A percentile compares a stretch with the other conserved stretches of the same genome.
phyloP scores from a whole-genome alignment of 2,797 vertebrate genomes.

The Hylomyscus alleni region DNA sequence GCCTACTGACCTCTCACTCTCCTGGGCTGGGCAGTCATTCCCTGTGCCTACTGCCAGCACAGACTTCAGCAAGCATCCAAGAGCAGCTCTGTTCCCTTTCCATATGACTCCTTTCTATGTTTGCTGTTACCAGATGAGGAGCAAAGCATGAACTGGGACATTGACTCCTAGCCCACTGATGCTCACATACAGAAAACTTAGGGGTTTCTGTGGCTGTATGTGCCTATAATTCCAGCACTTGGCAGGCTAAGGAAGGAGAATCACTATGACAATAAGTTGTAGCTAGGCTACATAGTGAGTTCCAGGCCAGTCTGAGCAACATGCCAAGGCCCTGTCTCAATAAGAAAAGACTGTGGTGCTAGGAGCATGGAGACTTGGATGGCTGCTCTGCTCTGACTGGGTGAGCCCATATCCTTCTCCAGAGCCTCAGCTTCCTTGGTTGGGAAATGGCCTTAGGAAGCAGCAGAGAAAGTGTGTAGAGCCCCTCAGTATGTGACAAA shows the following conservation, averaged over 20 bases:
- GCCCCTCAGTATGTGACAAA: neutral
- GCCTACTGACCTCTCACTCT: neutral
- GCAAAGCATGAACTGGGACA: neutral
- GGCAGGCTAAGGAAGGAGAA: neutral
- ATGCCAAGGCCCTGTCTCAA: neutral
- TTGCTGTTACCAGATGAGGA: slow-evolving; percentile 13
- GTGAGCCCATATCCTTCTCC: neutral
- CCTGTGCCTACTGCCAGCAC: neutral
- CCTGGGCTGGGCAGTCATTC: neutral
- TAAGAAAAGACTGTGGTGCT: slow-evolving; percentile 16
- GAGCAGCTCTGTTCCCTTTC: slow-evolving; percentile 5
- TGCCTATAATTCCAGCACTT: neutral
- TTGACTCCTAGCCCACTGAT: neutral
- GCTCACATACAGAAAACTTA: neutral
- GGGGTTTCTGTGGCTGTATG: neutral
- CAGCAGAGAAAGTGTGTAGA: neutral
- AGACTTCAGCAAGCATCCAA: neutral
- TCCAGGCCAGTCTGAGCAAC: neutral
- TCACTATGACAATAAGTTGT: neutral
- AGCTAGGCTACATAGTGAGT: neutral
- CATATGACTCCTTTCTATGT: neutral
- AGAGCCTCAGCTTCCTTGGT: slow-evolving; percentile 16
- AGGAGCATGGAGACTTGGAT: neutral
- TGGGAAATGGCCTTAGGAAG: neutral
- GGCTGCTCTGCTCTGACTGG: neutral